These are phyloP conservation scores for Drosophila anomelani DNA, from an alignment of 2,888 invertebrate genomes.

Conservation along the genomic window DNA sequence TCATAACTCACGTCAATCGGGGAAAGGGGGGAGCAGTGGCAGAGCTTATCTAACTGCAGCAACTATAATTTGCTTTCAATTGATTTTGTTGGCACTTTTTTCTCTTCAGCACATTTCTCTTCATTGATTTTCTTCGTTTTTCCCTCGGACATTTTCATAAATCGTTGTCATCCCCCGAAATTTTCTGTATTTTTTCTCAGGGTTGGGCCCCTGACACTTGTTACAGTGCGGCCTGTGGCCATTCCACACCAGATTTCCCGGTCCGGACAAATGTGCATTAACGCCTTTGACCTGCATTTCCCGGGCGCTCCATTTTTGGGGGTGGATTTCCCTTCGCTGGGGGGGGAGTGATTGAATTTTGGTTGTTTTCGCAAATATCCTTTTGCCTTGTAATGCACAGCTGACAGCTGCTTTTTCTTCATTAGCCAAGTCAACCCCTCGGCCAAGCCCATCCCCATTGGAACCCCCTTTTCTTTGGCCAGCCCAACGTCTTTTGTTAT, in stretches of 20 bases:
- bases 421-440: conserved; percentile 78
- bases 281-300: conserved; percentile 77
- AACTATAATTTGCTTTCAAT: conserved; percentile 80
- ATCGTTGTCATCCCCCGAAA: conserved; percentile 60
- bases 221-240: conserved; percentile 59
- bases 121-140: conserved; percentile 67
- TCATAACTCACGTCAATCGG: conserved; percentile 64
- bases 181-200: conserved; percentile 8
- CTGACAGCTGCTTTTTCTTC: conserved; percentile 81
- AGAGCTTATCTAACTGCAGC: conserved; percentile 71
- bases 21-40: conserved; percentile 26
- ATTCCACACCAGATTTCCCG: conserved; percentile 10
- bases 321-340: conserved; percentile 27
- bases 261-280: conserved; percentile 75
- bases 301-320: conserved; percentile 12
- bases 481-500: conserved; percentile 57
- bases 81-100: conserved; percentile 65
- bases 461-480: conserved; percentile 15
- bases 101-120: conserved; percentile 59
- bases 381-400: conserved; percentile 76
- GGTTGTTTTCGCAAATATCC: conserved; percentile 76
- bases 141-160: conserved; percentile 68
- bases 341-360: conserved; percentile 72
- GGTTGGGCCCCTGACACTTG: conserved; percentile 65
- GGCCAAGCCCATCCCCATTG: not conserved